These are phyloP conservation scores for Capricornis sumatraensis DNA, from an alignment of 2,113 vertebrate species.

Conservation along the genomic window DNA sequence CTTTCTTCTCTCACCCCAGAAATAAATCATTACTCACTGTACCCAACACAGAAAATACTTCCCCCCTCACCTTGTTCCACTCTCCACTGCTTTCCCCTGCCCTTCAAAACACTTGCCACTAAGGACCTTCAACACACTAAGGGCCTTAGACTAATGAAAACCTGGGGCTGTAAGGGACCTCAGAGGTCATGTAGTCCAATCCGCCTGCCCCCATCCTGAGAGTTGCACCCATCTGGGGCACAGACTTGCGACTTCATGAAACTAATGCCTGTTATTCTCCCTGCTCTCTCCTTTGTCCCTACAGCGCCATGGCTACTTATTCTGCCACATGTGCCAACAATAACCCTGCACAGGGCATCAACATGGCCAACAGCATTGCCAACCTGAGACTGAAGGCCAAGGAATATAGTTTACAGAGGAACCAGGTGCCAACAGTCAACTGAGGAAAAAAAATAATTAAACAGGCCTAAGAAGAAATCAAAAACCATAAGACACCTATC, in stretches of 20 bases:
- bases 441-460: conserved; percentile 79
- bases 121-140: not conserved
- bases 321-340: conserved; percentile 94
- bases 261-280: conserved; percentile 73
- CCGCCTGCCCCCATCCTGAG: not conserved
- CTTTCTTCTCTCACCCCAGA: conserved; percentile 15
- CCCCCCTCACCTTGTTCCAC: not conserved
- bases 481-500: conserved; percentile 73
- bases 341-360: conserved; percentile 96
- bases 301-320: conserved; percentile 95
- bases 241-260: conserved; percentile 47
- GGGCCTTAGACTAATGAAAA: not conserved
- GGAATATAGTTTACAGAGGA: conserved; percentile 98
- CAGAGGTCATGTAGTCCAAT: not conserved
- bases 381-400: conserved; percentile 99
- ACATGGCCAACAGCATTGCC: conserved; percentile 99
- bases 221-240: conserved; percentile 8
- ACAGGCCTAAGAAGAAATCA: conserved; percentile 76
- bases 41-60: not conserved
- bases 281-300: conserved; percentile 75
- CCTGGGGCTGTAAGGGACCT: not conserved
- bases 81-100: not conserved
- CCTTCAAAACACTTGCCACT: not conserved
- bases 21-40: conserved; percentile 38
- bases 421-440: conserved; percentile 99